phyloP scores from a whole-genome alignment of 2,888 invertebrate species.

The Drosophila macrothrix region DNA sequence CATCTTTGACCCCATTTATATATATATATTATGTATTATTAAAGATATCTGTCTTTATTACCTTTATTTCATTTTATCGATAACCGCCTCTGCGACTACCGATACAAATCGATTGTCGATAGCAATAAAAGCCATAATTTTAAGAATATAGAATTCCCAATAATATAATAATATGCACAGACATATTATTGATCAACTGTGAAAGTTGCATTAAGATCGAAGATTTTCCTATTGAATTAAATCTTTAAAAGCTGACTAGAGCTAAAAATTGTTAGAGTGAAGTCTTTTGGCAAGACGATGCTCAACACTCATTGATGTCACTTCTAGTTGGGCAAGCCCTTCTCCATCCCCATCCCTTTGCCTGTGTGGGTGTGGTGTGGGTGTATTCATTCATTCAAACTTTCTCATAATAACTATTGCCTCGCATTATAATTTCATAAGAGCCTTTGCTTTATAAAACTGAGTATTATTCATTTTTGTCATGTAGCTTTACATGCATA shows the following conservation, averaged over 20 bases:
- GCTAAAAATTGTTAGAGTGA: background rate
- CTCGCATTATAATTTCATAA: background rate
- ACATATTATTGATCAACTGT: background rate
- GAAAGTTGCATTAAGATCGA: background rate
- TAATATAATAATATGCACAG: background rate
- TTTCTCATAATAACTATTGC: background rate
- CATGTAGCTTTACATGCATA: background rate
- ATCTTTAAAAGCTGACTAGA: background rate
- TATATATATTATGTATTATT: no score
- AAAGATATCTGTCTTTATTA: background rate
- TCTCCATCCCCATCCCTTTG: background rate
- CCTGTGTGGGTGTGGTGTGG: background rate
- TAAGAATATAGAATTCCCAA: background rate
- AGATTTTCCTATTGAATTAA: background rate
- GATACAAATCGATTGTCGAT: background rate
- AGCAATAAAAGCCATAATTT: background rate
- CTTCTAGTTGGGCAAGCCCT: background rate
- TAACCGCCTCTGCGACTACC: background rate
- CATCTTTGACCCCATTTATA: background rate
- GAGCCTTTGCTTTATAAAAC: no score
- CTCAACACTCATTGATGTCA: background rate
- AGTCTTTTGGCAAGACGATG: background rate
- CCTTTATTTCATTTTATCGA: background rate
- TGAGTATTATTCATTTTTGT: background rate
- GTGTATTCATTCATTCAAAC: background rate